Base-by-base conservation (phyloP, 2,888 invertebrate genomes). In the Colletes collaris region DNA sequence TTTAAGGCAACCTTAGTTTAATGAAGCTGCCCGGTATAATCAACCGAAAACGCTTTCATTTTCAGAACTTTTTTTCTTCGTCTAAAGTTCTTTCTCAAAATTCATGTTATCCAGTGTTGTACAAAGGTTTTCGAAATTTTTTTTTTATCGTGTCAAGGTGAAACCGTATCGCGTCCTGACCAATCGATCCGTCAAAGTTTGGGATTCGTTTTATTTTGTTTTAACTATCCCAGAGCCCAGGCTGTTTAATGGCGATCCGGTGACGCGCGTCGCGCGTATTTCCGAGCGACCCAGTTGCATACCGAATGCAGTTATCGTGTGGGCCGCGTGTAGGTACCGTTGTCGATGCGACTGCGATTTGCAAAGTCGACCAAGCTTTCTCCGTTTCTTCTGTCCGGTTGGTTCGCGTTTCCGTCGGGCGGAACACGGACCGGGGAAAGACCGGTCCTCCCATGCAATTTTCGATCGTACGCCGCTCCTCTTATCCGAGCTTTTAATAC, bases 221-320 rank as follows among this genome's bases (percentile, higher is more conserved):
- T 27, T 27, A 27, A 27, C 27, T 27, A 27, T 27, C 27, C 27
- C 27, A 27, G 27, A 27, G 27, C 27, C 27, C 27, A 27, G 27
- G 27, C 27, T 27, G 27, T 27, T 76, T 76, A 73, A 80, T 76
- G 73, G 76, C 62, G 76, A 80, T 80, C 81, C 64, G 27, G 8
- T 16, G 37, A 69, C 66, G 52, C 68, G 68, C 78, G 64, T 56
- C 44, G 72, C 75, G 76, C 63, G 66, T 67, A 73, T 75, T 66
- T 77, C 63, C 72, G 69, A 72, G 60, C 84, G 86, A 86, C 86
- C 86, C 81, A 86, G 77, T 86, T 86, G 84, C 86, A 86, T 82
- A 60, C 68, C 63, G 74, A 76, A 59, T 82, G 73, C 77, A 77
- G 66, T 53, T 60, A 60, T 19, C 52, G 59, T 67, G 76, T 69